Evolutionary conservation across 2,113 vertebrate genomes (phyloP), one percentile per base, ranked within the genome.

Genomic region (Tetrax tetrax): DNA sequence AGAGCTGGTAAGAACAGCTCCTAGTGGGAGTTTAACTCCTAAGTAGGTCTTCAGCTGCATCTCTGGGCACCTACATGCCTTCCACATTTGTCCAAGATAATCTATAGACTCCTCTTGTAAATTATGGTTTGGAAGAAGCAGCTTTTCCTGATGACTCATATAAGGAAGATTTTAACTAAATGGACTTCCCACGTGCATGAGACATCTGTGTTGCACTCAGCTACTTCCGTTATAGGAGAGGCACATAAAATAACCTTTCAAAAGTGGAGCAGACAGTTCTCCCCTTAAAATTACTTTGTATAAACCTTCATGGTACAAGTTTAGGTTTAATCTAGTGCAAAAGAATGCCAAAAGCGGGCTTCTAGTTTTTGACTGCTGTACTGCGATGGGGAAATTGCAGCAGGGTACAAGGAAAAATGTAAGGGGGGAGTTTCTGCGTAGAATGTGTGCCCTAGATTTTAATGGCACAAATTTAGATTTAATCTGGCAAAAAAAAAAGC

Each of bases 31-130:
- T 63, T 80, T 43, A 79, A 47, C 41, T 83, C 83, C 57, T 45
- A 29, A 83, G 31, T 12, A 82, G 81, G 61, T 83, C 28, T 89
- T 91, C 69, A 65, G 35, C 43, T 70, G 69, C 60, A 38, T 87
- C 83, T 87, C 86, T 82, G 74, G 83, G 48, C 86, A 90, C 47
- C 48, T 96, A 75, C 87, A 83, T 65, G 48, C 77, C 57, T 95
- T 93, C 57, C 53, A 38, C 10, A 8, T 78, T 91, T 89, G 27
- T 78, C 47, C 35, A 85, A 50, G 51, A 63, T 85, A 65, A 87
- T 87, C 75, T 80, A 2, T 74, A 79, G 43, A 14, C 53, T 95
- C 35, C 18, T 84, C 12, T 78, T 77, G 37, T 66, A 65, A 87
- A 74, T 87, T 50, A 65, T 50, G 14, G 25, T 83, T 91, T 93